Evolutionary conservation across 2,888 invertebrate genomes (phyloP), one percentile per base, ranked within the genome.

Genomic region (Aleiodes leptofemur): DNA sequence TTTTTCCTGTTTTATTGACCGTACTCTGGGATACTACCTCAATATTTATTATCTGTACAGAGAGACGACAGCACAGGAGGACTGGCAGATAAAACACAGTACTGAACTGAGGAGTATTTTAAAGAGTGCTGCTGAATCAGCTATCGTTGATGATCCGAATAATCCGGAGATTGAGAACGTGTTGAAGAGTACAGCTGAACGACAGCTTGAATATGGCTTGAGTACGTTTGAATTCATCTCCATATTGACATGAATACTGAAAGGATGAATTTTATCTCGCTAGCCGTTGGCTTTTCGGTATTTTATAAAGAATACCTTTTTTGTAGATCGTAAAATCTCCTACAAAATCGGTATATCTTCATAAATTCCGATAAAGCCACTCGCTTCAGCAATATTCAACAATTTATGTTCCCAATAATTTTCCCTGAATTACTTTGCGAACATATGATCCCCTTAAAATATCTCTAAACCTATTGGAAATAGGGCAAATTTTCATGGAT

Each of bases 121-220:
- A 51, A 83, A 76, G 68, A 75, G 76, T 16, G 87, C 86, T 3
- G 86, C 86, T 3, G 84, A 86, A 69, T 76, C 81, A 29, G 81
- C 81, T 4, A 69, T 86, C 34, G 74, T 77, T 4, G 81, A 86
- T 31, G 76, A 84, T 51, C 81, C 86, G n/a, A 81, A 85, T 71
- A 82, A 86, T 73, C 73, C 78, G 31, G 84, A 85, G 34, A 74
- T 85, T 50, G 77, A 79, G 64, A 81, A 82, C 59, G 81, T 87
- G 43, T 73, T 88, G 55, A 86, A 85, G 73, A 87, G 87, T 64
- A 84, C 86, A 4, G 79, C 85, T 11, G 86, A 88, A 72, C 85
- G 86, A 34, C 88, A 88, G 71, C 76, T 88, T 29, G 87, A 88
- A 31, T 82, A 85, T 56, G 87, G 85, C 78, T 83, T 88, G 82